A percentile compares a stretch with the other conserved stretches of the same genome.
phyloP scores from a whole-genome alignment of 2,888 invertebrate species.

The Phalangium opilio region DNA sequence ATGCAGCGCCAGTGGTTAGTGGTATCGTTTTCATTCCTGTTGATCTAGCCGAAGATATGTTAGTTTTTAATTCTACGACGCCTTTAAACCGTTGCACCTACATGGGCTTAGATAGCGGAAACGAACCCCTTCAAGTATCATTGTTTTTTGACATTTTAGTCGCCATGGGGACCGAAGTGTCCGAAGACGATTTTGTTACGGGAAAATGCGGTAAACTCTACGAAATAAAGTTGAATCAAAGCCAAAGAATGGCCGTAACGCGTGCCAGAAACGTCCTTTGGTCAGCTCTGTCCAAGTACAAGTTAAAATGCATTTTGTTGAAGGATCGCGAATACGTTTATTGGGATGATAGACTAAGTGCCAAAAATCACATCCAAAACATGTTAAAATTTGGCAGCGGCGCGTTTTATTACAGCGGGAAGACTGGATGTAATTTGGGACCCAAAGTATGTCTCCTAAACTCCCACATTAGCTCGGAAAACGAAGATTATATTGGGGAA shows the following conservation, averaged over 20 bases:
- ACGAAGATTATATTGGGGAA: too few relatives aligned
- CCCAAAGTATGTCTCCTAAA: too few relatives aligned
- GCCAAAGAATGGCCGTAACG: slow-evolving; percentile 19
- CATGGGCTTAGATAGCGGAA: slow-evolving; percentile 37
- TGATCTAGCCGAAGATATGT: slow-evolving; percentile 29
- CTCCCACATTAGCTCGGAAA: too few relatives aligned
- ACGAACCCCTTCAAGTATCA: slow-evolving; percentile 35
- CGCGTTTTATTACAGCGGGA: too few relatives aligned
- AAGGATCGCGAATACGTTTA: slow-evolving; percentile 26
- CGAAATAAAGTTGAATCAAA: neutral
- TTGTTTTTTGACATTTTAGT: slow-evolving; percentile 38
- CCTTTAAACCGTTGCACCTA: slow-evolving; percentile 38
- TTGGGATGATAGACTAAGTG: slow-evolving; percentile 10
- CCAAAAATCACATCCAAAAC: slow-evolving; percentile 7
- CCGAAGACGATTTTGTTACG: slow-evolving; percentile 28
- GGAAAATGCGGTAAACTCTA: slow-evolving; percentile 22
- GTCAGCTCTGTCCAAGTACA: slow-evolving; percentile 27
- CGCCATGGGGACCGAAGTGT: slow-evolving; percentile 32
- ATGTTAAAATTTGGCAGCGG: slow-evolving; percentile 1
- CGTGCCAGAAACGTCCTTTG: slow-evolving; percentile 28
- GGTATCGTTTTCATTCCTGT: slow-evolving; percentile 34
- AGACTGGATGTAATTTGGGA: too few relatives aligned
- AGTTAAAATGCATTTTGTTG: slow-evolving; percentile 22
- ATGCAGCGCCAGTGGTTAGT: slow-evolving; percentile 26
- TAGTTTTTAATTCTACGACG: slow-evolving; percentile 32